Conservation (phyloP, 2,888 invertebrate genomes). For the Thymelicus sylvestris region DNA sequence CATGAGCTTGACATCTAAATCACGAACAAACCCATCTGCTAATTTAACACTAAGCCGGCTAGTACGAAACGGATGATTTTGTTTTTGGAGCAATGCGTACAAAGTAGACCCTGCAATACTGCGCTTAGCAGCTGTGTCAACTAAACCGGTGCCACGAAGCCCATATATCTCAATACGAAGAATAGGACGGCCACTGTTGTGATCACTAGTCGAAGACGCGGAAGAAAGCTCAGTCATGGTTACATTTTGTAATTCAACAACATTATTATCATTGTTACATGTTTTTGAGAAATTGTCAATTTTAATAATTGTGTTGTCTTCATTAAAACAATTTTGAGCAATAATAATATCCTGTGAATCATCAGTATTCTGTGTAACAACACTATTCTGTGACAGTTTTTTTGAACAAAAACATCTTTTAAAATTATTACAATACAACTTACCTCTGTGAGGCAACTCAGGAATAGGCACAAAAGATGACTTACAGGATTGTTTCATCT, state of each 20-base stretch:
- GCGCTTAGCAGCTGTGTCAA: conserved; percentile 6
- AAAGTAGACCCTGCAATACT: conserved; percentile 2
- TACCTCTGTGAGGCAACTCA: neutral
- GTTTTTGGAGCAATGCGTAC: conserved; percentile 1
- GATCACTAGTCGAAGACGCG: neutral
- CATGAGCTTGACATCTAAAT: neutral
- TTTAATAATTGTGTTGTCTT: too few species aligned
- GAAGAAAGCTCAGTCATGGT: neutral
- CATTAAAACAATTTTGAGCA: too few species aligned
- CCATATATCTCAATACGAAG: conserved; percentile 1
- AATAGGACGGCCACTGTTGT: neutral
- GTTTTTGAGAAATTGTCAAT: too few species aligned
- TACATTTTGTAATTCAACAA: neutral
- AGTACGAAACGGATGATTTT: neutral
- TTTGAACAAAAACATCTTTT: neutral
- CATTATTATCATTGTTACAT: neutral
- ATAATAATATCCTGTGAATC: too few species aligned
- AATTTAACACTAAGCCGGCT: neutral
- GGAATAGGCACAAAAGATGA: neutral
- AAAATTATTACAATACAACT: neutral
- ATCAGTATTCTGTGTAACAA: neutral
- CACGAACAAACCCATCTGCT: conserved; percentile 2
- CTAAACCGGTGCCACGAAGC: conserved; percentile 3
- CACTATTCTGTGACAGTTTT: neutral
- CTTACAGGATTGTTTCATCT: neutral